Evolutionary conservation across 2,113 vertebrate genomes (phyloP).

Genomic region (Puma concolor): DNA sequence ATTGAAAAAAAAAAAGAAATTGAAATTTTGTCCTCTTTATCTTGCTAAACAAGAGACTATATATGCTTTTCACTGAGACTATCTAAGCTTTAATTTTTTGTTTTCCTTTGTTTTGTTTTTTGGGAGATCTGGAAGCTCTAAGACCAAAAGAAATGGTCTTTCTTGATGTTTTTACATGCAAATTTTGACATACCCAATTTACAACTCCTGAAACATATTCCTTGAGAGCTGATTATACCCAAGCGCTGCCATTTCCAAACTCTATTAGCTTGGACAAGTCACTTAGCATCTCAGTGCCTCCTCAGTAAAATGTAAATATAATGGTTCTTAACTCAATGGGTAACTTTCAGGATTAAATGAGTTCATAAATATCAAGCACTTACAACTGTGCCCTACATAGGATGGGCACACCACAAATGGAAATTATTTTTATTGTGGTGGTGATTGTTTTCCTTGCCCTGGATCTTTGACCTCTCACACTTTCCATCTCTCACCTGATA

Average conservation of each 20-base stretch:
- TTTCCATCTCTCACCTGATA: neutral
- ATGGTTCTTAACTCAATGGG: neutral
- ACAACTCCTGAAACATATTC: conserved; percentile 41
- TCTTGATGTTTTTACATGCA: neutral
- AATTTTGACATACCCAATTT: neutral
- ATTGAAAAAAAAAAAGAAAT: neutral
- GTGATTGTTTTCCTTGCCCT: neutral
- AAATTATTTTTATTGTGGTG: neutral
- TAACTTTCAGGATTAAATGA: conserved; percentile 29
- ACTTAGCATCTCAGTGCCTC: neutral
- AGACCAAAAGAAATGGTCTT: neutral
- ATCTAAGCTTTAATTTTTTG: neutral
- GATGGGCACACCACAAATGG: neutral
- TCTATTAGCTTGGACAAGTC: neutral
- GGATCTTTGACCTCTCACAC: neutral
- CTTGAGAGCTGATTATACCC: neutral
- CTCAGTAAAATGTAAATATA: neutral
- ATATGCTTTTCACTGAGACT: conserved; percentile 15
- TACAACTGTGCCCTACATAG: neutral
- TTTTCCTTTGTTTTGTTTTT: neutral
- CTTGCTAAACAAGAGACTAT: neutral
- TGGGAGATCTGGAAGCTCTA: conserved; percentile 2
- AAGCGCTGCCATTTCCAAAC: neutral
- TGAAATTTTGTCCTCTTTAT: neutral
- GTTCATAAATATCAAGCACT: neutral